phyloP scores from a whole-genome alignment of 2,797 vertebrate species.

The Erithacus rubecula region DNA sequence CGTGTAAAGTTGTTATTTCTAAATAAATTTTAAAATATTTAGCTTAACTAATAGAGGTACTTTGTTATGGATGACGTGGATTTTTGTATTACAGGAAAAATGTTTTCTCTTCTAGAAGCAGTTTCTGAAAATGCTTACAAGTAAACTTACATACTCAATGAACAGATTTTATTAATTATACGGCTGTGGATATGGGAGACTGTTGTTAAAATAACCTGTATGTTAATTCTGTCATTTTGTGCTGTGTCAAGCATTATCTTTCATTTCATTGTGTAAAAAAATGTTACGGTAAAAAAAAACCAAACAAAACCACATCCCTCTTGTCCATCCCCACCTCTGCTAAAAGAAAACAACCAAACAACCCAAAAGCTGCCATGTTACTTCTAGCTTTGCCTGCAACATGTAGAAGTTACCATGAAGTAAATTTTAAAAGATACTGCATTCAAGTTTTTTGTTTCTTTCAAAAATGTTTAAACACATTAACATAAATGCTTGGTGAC shows the following conservation, averaged over 20 bases:
- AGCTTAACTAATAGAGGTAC: not conserved
- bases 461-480: not conserved
- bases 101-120: not conserved
- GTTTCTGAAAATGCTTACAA: not conserved
- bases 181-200: not conserved
- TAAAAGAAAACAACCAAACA: not conserved
- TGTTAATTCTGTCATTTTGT: not conserved
- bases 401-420: not conserved
- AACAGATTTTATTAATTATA: not conserved
- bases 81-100: not conserved
- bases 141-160: not conserved
- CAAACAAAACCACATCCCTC: not conserved
- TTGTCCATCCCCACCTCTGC: not conserved
- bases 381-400: not conserved
- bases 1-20: not conserved
- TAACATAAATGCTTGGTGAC: not conserved
- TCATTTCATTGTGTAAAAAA: not conserved
- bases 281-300: rapidly evolving
- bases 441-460: not conserved
- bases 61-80: not conserved
- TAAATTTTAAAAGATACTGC: not conserved
- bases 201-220: not conserved
- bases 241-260: not conserved
- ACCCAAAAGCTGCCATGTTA: not conserved
- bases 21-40: not conserved